A percentile compares a stretch with the other conserved stretches of the same genome.
Conservation (phyloP, 2,113 vertebrate genomes). For the Typhlomys cinereus region DNA sequence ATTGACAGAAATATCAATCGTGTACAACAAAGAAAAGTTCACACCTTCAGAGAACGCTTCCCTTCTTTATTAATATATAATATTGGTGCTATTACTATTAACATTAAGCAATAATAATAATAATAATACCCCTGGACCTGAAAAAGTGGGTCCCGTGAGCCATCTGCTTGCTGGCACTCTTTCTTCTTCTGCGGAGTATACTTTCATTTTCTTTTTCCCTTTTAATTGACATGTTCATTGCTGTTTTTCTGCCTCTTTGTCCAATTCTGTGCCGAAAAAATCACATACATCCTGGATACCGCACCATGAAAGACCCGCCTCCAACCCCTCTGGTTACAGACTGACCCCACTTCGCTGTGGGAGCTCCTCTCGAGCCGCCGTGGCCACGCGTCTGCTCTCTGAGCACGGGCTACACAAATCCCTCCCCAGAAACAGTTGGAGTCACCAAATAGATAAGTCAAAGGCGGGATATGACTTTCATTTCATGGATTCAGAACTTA, state of each 20-base stretch:
- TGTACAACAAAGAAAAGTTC: background rate
- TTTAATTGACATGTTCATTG: background rate
- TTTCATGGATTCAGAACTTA: background rate
- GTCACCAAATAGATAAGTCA: background rate
- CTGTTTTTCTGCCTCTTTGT: background rate
- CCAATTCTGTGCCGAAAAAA: background rate
- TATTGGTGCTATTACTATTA: too few species aligned
- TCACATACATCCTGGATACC: background rate
- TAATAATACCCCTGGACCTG: background rate
- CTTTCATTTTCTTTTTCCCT: background rate
- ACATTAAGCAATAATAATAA: too few species aligned
- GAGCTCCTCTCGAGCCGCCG: background rate
- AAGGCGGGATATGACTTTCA: background rate
- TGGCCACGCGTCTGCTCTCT: background rate
- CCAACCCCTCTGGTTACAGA: background rate
- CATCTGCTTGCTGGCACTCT: background rate
- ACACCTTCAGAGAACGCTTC: too few species aligned
- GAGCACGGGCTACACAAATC: background rate
- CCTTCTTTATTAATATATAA: too few species aligned
- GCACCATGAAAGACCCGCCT: background rate
- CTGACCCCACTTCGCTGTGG: background rate
- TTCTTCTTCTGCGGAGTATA: background rate
- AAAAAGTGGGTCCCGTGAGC: background rate
- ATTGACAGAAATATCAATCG: background rate
- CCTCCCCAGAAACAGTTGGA: background rate